These are phyloP conservation scores for Gari tellinella DNA, from an alignment of 2,888 invertebrate species.

Conservation along the genomic window DNA sequence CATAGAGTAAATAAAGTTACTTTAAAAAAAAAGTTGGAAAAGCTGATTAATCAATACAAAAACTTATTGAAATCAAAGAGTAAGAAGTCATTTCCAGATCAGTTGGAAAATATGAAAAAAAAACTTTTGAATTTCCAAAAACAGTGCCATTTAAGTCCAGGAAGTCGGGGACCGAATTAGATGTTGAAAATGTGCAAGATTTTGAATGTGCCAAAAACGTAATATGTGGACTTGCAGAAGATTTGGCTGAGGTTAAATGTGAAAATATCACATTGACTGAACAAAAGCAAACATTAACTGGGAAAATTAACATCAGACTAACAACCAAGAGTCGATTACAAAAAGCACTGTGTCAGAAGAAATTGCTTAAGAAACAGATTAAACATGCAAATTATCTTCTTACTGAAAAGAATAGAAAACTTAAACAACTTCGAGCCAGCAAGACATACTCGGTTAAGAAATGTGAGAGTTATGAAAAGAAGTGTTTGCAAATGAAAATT, in stretches of 20 bases:
- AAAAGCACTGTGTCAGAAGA: slow-evolving; percentile 14
- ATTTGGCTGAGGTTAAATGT: slow-evolving; percentile 1
- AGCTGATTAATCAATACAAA: slow-evolving; percentile 17
- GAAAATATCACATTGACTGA: slow-evolving; percentile 10
- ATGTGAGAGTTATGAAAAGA: neutral
- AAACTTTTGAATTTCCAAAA: slow-evolving; percentile 22
- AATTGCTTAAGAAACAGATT: slow-evolving; percentile 4
- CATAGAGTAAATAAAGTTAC: slow-evolving; percentile 9
- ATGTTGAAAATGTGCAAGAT: slow-evolving; percentile 14
- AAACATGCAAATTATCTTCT: neutral
- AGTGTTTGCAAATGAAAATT: neutral
- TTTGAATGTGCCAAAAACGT: slow-evolving; percentile 29
- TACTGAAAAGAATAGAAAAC: too few relatives aligned
- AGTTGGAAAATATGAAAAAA: slow-evolving; percentile 12
- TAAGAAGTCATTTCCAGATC: slow-evolving; percentile 7
- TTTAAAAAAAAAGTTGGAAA: slow-evolving; percentile 22
- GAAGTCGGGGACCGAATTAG: slow-evolving; percentile 1
- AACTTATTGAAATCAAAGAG: slow-evolving; percentile 17
- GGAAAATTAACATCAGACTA: slow-evolving; percentile 16
- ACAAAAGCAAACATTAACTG: slow-evolving; percentile 13
- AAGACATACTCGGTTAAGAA: too few relatives aligned
- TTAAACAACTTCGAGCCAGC: too few relatives aligned
- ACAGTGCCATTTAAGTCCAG: slow-evolving; percentile 9
- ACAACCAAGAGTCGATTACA: slow-evolving; percentile 14
- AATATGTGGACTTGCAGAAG: slow-evolving; percentile 27